Base-by-base conservation (phyloP, 2,113 vertebrate species). In the Symphodus melops region DNA sequence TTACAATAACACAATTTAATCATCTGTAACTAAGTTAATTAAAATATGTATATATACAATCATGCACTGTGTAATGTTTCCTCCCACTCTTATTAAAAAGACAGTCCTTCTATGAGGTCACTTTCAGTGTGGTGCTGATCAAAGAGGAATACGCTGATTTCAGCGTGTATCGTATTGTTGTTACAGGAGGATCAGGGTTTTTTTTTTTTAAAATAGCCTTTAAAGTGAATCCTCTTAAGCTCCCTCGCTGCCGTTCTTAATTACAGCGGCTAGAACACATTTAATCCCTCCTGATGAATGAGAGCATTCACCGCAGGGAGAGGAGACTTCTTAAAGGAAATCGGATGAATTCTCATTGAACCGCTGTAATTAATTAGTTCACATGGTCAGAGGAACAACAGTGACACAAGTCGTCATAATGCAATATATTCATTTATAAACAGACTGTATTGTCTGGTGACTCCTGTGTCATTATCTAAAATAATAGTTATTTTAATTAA, bases 281-380 rank as follows among this genome's bases (percentile, higher is more conserved):
- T 86, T 92, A 92, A 93, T 92, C 86, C 88, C 52, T 81, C 84
- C 75, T 90, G 88, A 92, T 92, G 89, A 91, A 90, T 84, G 81
- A 53, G 41, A 83, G 79, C 72, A 81, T 85, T 75, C 66, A 66
- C 53, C 9, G 28, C 53, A 64, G 57, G 68, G 49, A 81, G 72
- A 59, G 65, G 65, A 84, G 53, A 77, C 72, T 79, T 77, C 55
- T 52, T 80, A 51, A 42, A 68, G 65, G 60, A 82, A 79, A 86
- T 74, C 59, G 7, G 79, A 80, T 81, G 20, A 37, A 60, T 78
- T 82, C 11, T 73, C 61, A 81, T 70, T 78, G 71, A 83, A 69
- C 33, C 41, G 1, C 1, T 62, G 39, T 72, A 83, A 86, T 69
- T 73, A 67, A 82, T 86, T 70, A 77, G 63, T 68, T 77, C 11